These are phyloP conservation scores for Acronicta aceris DNA, from an alignment of 2,888 invertebrate genomes.

Conservation along the genomic window DNA sequence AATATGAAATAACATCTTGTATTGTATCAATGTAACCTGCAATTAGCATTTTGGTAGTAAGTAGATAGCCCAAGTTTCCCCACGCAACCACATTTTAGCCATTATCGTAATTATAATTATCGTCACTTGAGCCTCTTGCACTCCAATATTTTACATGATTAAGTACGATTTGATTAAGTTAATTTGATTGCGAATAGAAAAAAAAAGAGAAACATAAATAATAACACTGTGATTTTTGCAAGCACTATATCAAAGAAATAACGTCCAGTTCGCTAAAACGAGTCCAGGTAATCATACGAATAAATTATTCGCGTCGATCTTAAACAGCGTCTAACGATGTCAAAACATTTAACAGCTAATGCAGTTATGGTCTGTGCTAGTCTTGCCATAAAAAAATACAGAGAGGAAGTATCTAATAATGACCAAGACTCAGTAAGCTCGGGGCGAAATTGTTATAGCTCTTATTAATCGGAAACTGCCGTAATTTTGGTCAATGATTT, in stretches of 20 bases:
- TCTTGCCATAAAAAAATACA: slow-evolving; percentile 59
- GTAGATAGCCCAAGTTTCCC: too few relatives aligned
- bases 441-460: slow-evolving; percentile 80
- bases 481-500: slow-evolving; percentile 87
- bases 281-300: slow-evolving; percentile 40
- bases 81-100: too few relatives aligned
- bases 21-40: too few relatives aligned
- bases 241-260: slow-evolving; percentile 21
- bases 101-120: too few relatives aligned
- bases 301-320: slow-evolving; percentile 46
- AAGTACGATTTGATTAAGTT: not conserved
- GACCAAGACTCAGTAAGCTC: slow-evolving; percentile 70
- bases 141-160: too few relatives aligned
- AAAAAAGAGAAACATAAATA: not conserved
- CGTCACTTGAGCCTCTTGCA: too few relatives aligned
- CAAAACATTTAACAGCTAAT: slow-evolving; percentile 60
- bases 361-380: slow-evolving; percentile 55
- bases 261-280: slow-evolving; percentile 11
- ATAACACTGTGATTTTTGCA: not conserved
- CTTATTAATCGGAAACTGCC: slow-evolving; percentile 83
- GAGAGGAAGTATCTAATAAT: slow-evolving; percentile 78
- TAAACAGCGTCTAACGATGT: slow-evolving; percentile 52
- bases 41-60: too few relatives aligned
- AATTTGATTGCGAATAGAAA: not conserved
- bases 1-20: too few relatives aligned